Evolutionary conservation across 1,140 invertebrate species (phyloP).

Genomic region (Ephestia elutella): DNA sequence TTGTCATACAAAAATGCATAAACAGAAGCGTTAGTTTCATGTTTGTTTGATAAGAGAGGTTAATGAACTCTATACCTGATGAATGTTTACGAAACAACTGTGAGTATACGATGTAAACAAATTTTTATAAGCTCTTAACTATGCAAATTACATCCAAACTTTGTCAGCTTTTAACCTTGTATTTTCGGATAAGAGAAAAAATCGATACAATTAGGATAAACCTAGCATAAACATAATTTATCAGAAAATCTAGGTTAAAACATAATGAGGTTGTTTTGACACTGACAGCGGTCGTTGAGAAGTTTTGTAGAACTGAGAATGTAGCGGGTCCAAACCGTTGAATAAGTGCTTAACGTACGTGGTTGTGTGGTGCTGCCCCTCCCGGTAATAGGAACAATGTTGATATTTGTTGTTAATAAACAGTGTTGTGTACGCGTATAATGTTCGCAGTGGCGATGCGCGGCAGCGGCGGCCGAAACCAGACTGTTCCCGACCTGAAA

Average conservation of each 20-base stretch:
- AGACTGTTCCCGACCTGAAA: slow-evolving; percentile 38
- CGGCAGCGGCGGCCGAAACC: slow-evolving; percentile 48
- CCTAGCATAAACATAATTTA: neutral
- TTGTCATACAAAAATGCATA: too few species aligned
- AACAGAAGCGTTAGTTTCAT: too few species aligned
- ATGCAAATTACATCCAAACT: too few species aligned
- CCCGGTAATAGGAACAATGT: slow-evolving; percentile 31
- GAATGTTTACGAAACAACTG: too few species aligned
- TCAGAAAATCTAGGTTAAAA: slow-evolving; percentile 34
- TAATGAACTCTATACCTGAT: neutral
- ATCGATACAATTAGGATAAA: neutral
- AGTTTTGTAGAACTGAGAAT: neutral
- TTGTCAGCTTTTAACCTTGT: too few species aligned
- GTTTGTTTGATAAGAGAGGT: neutral
- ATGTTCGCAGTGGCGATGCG: slow-evolving; percentile 14
- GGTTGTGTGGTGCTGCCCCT: slow-evolving; percentile 51
- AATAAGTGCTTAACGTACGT: slow-evolving; percentile 46
- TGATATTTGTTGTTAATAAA: slow-evolving; percentile 53
- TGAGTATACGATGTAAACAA: too few species aligned
- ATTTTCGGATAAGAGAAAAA: too few species aligned
- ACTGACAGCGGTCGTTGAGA: neutral
- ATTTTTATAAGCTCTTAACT: too few species aligned
- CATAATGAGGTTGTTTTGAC: slow-evolving; percentile 29
- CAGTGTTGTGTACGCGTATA: slow-evolving; percentile 32
- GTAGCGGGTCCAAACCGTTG: slow-evolving; percentile 6